Percentiles rank a stretch among this genome's conserved stretches.
Evolutionary conservation across 1,140 invertebrate species (phyloP).

Genomic region (Drosophila burlai): DNA sequence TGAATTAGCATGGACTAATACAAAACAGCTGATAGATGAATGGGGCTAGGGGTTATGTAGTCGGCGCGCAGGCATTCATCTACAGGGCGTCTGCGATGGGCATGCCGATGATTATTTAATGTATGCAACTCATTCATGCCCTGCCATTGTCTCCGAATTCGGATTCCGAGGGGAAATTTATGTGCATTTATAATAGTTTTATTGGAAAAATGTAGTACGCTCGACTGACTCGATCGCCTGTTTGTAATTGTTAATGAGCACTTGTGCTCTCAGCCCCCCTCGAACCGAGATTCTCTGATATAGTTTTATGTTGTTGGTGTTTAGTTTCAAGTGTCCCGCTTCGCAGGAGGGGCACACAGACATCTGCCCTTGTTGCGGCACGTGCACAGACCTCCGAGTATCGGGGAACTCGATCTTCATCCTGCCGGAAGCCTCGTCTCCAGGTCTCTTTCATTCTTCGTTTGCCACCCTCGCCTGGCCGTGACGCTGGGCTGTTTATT

Average conservation of each 20-base stretch:
- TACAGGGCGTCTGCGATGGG: slow-evolving; percentile 42
- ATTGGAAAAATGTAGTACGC: slow-evolving; percentile 61
- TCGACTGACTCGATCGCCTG: slow-evolving; percentile 35
- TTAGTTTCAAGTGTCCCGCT: slow-evolving; percentile 42
- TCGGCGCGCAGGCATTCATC: not conserved
- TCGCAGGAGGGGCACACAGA: slow-evolving; percentile 15
- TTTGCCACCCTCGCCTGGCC: slow-evolving; percentile 21
- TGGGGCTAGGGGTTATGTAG: slow-evolving; percentile 9
- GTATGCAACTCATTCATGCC: slow-evolving; percentile 35
- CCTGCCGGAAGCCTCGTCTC: slow-evolving; percentile 54
- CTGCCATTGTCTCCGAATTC: slow-evolving; percentile 40
- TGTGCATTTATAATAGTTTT: slow-evolving; percentile 80
- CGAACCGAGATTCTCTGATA: slow-evolving; percentile 26
- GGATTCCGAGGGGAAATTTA: slow-evolving; percentile 55
- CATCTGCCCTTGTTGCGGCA: slow-evolving; percentile 57
- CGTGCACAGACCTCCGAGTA: slow-evolving; percentile 61
- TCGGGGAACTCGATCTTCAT: slow-evolving; percentile 46
- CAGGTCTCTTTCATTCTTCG: not conserved
- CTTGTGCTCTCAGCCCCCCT: slow-evolving; percentile 47
- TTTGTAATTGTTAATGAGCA: slow-evolving; percentile 75
- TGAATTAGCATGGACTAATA: slow-evolving; percentile 42
- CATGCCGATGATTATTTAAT: slow-evolving; percentile 44
- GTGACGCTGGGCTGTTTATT: slow-evolving; percentile 42
- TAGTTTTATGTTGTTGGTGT: slow-evolving; percentile 44
- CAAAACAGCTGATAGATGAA: slow-evolving; percentile 46